Base-by-base conservation (phyloP, 2,888 invertebrate genomes). In the Dynastes tityus region DNA sequence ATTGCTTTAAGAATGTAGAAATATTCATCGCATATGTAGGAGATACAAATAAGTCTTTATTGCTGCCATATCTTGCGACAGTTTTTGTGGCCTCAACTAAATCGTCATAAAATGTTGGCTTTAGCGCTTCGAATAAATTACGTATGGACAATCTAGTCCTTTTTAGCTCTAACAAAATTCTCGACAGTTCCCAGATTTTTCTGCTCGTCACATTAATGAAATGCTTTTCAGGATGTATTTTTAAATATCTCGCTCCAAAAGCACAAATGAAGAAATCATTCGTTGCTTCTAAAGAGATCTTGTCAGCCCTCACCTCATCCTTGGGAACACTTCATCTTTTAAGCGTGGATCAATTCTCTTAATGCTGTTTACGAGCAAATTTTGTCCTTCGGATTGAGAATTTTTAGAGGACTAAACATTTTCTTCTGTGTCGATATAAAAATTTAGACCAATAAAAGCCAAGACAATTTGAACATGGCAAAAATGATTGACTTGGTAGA, bases 141-240 rank as follows among this genome's bases (percentile, higher is more conserved):
- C 29, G 77, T 49, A 81, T 74, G 6, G 22, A 27, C 27, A 77
- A 76, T 27, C 82, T 37, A 16, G 58, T n/a, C 55, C 74, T 80
- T 61, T 58, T 81, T 16, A 81, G 37, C 73, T 80, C 79, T 51
- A 83, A 77, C 32, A 83, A 40, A 8, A 81, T 64, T 80, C 78
- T 80, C 1, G 81, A 63, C 1, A 82, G 53, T 71, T 81, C 81
- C 29, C 83, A 55, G 82, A 82, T 83, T 77, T 83, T 82, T 55
- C 81, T 40, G 0, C 80, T 82, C n/a, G 77, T 70, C 2, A 81
- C 79, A 58, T 79, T 80, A 3, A 80, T 51, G 49, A 79, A 81
- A 77, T 82, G 82, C 22, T 78, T 80, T 76, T 82, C 82, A 22
- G 80, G 61, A 61, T 83, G 81, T 13, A 61, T 65, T 67, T 80